Evolutionary conservation across 2,113 vertebrate genomes (phyloP).

Genomic region (Microtus montanus): DNA sequence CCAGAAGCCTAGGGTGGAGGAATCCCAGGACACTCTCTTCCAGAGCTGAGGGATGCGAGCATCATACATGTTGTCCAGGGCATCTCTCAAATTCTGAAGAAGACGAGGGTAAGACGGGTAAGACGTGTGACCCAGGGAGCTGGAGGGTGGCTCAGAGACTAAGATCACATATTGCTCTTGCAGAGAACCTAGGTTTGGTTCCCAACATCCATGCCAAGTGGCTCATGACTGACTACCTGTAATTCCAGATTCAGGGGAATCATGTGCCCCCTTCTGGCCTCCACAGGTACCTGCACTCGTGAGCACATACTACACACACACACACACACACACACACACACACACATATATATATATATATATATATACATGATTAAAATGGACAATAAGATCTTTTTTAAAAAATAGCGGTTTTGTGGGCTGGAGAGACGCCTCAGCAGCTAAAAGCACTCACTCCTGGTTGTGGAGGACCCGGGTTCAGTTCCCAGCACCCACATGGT

Average conservation of each 20-base stretch:
- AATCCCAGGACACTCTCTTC: constrained; percentile 88
- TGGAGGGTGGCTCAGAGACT: no score
- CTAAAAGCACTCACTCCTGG: background rate
- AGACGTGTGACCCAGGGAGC: background rate
- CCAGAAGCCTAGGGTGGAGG: constrained; percentile 89
- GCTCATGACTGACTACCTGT: no score
- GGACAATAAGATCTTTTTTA: background rate
- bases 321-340: no score
- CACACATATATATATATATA: no score
- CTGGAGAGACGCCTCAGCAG: background rate
- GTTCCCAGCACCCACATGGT: background rate
- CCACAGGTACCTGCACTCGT: background rate
- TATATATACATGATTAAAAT: background rate
- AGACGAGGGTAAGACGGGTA: background rate
- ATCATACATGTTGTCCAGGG: constrained; percentile 88
- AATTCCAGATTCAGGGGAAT: no score
- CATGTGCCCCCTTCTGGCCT: background rate
- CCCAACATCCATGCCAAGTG: background rate
- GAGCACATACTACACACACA: background rate
- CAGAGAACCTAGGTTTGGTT: background rate
- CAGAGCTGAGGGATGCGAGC: constrained; percentile 87
- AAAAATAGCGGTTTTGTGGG: background rate
- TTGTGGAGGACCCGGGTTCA: background rate
- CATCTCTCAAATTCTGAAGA: constrained; percentile 86
- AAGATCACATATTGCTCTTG: background rate